Percentiles rank a stretch among this genome's conserved stretches.
Conservation (phyloP, 1,140 invertebrate genomes). For the Drosophila melanica region DNA sequence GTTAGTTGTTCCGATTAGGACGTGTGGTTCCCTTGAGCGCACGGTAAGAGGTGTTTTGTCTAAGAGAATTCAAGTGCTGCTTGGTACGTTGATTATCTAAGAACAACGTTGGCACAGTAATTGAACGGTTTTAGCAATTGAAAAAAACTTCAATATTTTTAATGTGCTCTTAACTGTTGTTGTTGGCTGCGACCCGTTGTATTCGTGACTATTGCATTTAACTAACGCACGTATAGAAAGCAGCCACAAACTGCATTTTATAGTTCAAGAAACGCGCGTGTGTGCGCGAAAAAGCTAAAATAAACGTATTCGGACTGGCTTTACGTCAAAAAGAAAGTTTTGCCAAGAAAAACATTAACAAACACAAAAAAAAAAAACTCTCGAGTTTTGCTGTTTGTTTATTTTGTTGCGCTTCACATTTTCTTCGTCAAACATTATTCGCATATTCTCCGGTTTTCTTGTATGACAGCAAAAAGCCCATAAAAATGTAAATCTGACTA, state of each 20-base stretch:
- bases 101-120: constrained; percentile 1
- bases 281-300: constrained; percentile 48
- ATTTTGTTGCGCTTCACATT: constrained; percentile 67
- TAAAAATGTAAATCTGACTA: constrained; percentile 51
- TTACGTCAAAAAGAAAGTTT: constrained; percentile 74
- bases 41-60: constrained; percentile 59
- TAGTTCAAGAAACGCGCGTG: constrained; percentile 58
- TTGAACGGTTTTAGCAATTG: constrained; percentile 4
- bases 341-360: constrained; percentile 68
- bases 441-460: constrained; percentile 40
- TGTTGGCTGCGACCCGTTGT: neutral
- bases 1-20: constrained; percentile 66
- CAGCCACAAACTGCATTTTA: constrained; percentile 69
- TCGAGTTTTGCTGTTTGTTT: constrained; percentile 57
- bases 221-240: constrained; percentile 62
- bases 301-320: constrained; percentile 53
- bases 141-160: neutral
- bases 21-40: constrained; percentile 68
- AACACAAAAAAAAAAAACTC: constrained; percentile 52
- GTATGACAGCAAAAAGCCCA: constrained; percentile 32
- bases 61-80: constrained; percentile 14
- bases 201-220: constrained; percentile 45
- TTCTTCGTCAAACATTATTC: constrained; percentile 51
- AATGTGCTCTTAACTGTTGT: neutral
- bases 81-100: constrained; percentile 3